Base-by-base conservation (phyloP, 2,797 vertebrate species). In the Anguilla marmorata region DNA sequence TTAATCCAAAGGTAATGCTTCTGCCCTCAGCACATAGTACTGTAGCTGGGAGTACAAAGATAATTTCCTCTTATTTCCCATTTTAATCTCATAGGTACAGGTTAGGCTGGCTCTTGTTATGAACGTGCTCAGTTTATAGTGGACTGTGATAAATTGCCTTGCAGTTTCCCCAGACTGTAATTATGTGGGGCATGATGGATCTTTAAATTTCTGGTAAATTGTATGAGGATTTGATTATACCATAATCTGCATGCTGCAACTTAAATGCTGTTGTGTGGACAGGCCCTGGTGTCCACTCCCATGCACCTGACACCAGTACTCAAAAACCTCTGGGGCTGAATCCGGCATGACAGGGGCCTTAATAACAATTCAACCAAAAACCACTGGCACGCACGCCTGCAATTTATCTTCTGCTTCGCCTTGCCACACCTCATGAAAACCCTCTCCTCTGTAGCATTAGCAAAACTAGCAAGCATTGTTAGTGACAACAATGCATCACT, bases 351-450 rank as follows among this genome's bases (percentile, higher is more conserved):
- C 87, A 83, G 86, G 94, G 94, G 92, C 52, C 74, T 85, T 85
- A 85, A 85, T 88, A 88, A 79, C 87, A 85, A 90, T 90, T 90
- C 91, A 87, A 94, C 93, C 94, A 95, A 95, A 93, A 91, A 89
- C 91, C 91, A 90, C 89, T 88, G 66, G 89, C 93, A 92, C 90
- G 90, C 89, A 84, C 91, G 88, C 80, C 89, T 90, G 93, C 91
- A 92, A 95, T 96, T 95, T 93, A 93, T 95, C 94, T 95, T 94
- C 91, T 92, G 60, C 92, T 92, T 94, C 91, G 88, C 82, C 91
- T 93, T 93, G 93, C 95, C 93, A 92, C 93, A 92, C 93, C 94
- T 94, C 92, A 92, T 94, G 93, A 94, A 94, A 94, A 94, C 94
- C 94, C 93, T 95, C 94, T 94, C 93, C 41, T 69, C 80, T 52